Conservation (phyloP, 2,113 vertebrate genomes). For the Tenrec ecaudatus region DNA sequence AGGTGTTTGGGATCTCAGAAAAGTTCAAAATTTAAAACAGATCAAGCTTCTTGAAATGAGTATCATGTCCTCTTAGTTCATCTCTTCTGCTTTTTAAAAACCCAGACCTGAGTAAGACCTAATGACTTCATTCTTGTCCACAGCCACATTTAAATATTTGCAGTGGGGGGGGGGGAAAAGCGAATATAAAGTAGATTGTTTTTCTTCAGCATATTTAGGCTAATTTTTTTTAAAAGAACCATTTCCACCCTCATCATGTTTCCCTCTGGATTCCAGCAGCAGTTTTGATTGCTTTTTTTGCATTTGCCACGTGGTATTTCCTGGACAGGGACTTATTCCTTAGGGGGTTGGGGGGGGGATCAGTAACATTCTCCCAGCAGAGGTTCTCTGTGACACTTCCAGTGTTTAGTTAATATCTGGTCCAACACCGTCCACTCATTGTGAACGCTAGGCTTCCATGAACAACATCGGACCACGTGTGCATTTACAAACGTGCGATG, state of each 20-base stretch:
- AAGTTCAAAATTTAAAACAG: constrained; percentile 44
- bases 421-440: not conserved
- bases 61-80: not conserved
- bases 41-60: not conserved
- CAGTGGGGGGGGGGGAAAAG: not conserved
- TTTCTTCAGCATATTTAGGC: not conserved
- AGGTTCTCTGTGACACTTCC: not conserved
- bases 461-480: not conserved
- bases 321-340: not conserved
- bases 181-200: not conserved
- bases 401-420: not conserved
- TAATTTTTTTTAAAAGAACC: not conserved
- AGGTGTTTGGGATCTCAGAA: not conserved
- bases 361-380: not conserved
- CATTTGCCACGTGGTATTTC: not conserved
- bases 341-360: too few species aligned
- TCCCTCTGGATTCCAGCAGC: not conserved
- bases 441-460: not conserved
- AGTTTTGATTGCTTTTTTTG: not conserved
- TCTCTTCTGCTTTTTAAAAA: not conserved
- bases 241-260: not conserved
- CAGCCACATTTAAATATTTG: not conserved
- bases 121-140: constrained; percentile 38
- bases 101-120: not conserved
- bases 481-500: not conserved